phyloP scores from a whole-genome alignment of 2,113 vertebrate genomes.

The Oxyura jamaicensis region DNA sequence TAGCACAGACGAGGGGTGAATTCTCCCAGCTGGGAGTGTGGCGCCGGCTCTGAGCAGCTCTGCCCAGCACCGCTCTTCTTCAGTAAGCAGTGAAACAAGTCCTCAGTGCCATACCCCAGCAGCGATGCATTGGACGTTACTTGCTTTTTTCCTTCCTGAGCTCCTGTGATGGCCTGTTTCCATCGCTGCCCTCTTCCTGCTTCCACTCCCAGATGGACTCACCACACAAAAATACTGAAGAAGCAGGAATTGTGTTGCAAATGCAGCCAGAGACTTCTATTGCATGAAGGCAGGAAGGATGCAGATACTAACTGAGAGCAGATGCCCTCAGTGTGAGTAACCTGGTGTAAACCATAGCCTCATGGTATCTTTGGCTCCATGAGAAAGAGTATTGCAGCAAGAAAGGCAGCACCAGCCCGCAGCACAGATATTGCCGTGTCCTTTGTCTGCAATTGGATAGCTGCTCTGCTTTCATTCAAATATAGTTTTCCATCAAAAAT shows the following conservation, averaged over 20 bases:
- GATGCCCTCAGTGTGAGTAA: not conserved
- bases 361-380: not conserved
- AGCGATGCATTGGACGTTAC: not conserved
- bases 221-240: not conserved
- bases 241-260: not conserved
- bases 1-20: not conserved
- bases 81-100: not conserved
- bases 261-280: not conserved
- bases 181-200: not conserved
- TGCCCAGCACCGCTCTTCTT: not conserved
- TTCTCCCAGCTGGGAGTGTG: not conserved
- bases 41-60: not conserved
- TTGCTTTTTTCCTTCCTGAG: not conserved
- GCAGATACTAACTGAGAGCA: not conserved
- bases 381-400: not conserved
- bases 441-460: not conserved
- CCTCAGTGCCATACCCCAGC: not conserved
- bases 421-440: not conserved
- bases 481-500: not conserved
- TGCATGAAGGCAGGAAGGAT: not conserved
- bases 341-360: not conserved
- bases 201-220: not conserved
- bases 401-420: rapidly evolving
- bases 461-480: not conserved
- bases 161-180: not conserved